Conservation (phyloP, 2,888 invertebrate genomes). For the Strigamia crassipes region DNA sequence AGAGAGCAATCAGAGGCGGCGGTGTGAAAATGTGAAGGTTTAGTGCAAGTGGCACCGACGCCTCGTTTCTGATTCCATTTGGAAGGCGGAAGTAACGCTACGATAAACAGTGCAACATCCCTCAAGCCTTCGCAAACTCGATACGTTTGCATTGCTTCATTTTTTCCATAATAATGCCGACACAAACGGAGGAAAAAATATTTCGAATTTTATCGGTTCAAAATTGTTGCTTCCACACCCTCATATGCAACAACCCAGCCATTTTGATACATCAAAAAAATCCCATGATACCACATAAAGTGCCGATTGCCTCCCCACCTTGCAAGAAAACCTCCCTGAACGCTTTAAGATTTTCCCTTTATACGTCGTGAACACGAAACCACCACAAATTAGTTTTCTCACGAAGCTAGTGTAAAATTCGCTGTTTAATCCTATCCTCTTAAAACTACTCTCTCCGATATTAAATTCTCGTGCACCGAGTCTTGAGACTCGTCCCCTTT, state of each 20-base stretch:
- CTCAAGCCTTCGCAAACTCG: conserved; percentile 18
- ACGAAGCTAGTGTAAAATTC: not conserved
- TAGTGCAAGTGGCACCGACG: conserved; percentile 19
- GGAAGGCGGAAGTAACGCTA: conserved; percentile 35
- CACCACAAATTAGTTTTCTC: conserved; percentile 29
- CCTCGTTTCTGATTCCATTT: conserved; percentile 42
- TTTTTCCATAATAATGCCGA: not conserved
- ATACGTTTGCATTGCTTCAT: not conserved
- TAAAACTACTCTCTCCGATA: not conserved
- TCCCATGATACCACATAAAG: not conserved
- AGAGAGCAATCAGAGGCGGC: conserved; percentile 32
- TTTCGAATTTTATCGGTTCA: not conserved
- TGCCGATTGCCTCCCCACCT: not conserved
- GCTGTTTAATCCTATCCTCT: conserved; percentile 1
- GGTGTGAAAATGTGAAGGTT: not conserved
- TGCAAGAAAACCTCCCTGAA: no score
- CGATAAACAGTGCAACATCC: conserved; percentile 36
- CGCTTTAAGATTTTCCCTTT: not conserved
- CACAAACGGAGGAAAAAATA: not conserved
- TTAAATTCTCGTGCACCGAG: not conserved
- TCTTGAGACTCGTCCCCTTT: not conserved
- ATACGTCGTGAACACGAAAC: not conserved
- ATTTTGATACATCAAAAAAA: not conserved
- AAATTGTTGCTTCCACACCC: not conserved
- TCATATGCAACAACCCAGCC: not conserved